Percentiles rank a stretch among this genome's conserved stretches.
Conservation (phyloP, 2,888 invertebrate genomes). For the Ligdia adustata region DNA sequence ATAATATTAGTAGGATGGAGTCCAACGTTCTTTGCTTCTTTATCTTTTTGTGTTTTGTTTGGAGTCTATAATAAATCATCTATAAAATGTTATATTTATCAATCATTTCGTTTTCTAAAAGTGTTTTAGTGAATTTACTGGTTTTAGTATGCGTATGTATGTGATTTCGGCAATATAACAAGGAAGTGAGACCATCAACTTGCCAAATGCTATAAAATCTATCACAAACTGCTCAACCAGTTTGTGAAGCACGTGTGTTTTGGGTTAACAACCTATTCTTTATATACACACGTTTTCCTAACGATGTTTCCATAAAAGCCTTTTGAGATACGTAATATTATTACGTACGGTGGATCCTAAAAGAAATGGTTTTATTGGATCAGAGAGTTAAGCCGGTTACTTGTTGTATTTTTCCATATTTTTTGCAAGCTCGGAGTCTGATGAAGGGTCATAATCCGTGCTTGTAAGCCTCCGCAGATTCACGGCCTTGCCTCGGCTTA, state of each 20-base stretch:
- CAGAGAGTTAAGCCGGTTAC: conserved; percentile 1
- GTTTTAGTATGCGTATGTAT: too few relatives aligned
- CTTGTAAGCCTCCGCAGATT: background rate
- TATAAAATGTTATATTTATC: too few relatives aligned
- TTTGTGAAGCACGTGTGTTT: background rate
- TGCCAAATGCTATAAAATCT: conserved; percentile 1
- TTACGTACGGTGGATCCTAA: background rate
- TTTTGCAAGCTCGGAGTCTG: conserved; percentile 4
- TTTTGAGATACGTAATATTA: conserved; percentile 1
- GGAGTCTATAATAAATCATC: too few relatives aligned
- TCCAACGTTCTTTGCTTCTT: too few relatives aligned
- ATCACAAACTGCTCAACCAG: background rate
- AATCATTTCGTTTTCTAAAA: too few relatives aligned
- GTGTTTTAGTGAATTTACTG: too few relatives aligned
- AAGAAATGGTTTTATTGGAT: conserved; percentile 5
- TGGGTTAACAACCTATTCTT: too few relatives aligned
- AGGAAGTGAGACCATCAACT: too few relatives aligned
- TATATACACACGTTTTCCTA: background rate
- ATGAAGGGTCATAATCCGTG: conserved; percentile 2
- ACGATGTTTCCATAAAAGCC: background rate
- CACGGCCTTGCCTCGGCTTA: background rate
- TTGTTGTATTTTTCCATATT: conserved; percentile 3
- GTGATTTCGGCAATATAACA: too few relatives aligned
- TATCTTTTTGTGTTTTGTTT: too few relatives aligned
- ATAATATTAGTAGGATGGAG: too few relatives aligned